Base-by-base conservation (phyloP, 2,113 vertebrate genomes). In the Atherinomorus stipes region DNA sequence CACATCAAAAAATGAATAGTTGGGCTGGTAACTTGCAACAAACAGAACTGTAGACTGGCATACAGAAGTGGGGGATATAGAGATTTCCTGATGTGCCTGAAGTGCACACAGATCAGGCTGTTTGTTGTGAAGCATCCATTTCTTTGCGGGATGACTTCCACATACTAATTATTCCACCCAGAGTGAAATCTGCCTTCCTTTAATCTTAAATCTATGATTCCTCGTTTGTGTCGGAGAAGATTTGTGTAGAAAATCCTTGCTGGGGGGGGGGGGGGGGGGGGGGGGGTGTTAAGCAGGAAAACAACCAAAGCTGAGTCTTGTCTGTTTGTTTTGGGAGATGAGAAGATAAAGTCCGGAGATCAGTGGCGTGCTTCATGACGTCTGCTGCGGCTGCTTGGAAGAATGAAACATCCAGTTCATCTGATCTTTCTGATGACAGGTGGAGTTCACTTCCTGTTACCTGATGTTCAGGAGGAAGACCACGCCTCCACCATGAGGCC, bases 171-270 rank as follows among this genome's bases (percentile, higher is more conserved):
- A 37, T 62, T 69, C 40, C 42, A 9, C 71, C 11, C 25, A 45
- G 22, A 56, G 37, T 59, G 23, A 59, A 70, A 52, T 38, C 74
- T 44, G 60, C 2, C 18, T 12, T 19, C 6, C 71, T 78, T 66
- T 71, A 22, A 59, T 74, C 67, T 25, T 54, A 72, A 84, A 80
- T 77, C 81, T 71, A 18, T 0, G 69, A 64, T 69, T 67, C 71
- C 53, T 21, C 54, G 0, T 42, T n/a, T 59, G 69, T 77, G 69
- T 82, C 77, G 58, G 15, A 22, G 49, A 3, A 61, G 68, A 81
- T 78, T 65, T 69, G 45, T 28, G 22, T 44, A 15, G 11, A 25
- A 54, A 34, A 70, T 66, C 76, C 73, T 21, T 25, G 0, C 38
- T 71, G 25, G 11, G 40, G 19, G 1, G 26, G 37, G 52, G 18